These are phyloP conservation scores for Heliconius cydno DNA, from an alignment of 2,888 invertebrate genomes.

Conservation along the genomic window DNA sequence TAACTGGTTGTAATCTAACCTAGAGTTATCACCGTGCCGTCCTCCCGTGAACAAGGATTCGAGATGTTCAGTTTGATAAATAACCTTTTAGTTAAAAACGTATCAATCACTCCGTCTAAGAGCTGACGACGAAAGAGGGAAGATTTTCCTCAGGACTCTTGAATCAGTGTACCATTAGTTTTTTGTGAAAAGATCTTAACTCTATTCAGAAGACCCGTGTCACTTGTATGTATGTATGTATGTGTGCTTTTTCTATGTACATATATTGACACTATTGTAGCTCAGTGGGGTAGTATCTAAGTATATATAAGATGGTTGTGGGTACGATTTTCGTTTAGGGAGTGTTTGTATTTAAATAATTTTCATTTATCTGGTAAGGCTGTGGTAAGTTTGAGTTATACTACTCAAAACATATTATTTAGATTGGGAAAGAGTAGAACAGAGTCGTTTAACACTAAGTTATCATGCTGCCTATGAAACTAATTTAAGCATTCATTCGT, in stretches of 20 bases:
- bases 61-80: conserved; percentile 49
- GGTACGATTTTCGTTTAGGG: background rate
- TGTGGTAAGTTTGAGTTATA: background rate
- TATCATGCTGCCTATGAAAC: too few species aligned
- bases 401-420: background rate
- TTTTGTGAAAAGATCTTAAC: conserved; percentile 44
- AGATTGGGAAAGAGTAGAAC: background rate
- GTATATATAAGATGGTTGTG: too few species aligned
- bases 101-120: conserved; percentile 48
- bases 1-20: conserved; percentile 36
- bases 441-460: background rate
- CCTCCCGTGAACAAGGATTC: conserved; percentile 42
- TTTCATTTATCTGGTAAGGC: background rate
- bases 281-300: background rate
- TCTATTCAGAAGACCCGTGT: conserved; percentile 39
- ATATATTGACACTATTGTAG: background rate
- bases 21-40: conserved; percentile 32
- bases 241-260: background rate
- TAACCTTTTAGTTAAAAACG: conserved; percentile 51
- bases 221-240: conserved; percentile 32
- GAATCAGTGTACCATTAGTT: conserved; percentile 48
- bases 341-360: background rate
- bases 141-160: conserved; percentile 42
- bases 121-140: conserved; percentile 46
- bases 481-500: too few species aligned